These are phyloP conservation scores for Globia sparganii DNA, from an alignment of 2,888 invertebrate species.

Conservation along the genomic window DNA sequence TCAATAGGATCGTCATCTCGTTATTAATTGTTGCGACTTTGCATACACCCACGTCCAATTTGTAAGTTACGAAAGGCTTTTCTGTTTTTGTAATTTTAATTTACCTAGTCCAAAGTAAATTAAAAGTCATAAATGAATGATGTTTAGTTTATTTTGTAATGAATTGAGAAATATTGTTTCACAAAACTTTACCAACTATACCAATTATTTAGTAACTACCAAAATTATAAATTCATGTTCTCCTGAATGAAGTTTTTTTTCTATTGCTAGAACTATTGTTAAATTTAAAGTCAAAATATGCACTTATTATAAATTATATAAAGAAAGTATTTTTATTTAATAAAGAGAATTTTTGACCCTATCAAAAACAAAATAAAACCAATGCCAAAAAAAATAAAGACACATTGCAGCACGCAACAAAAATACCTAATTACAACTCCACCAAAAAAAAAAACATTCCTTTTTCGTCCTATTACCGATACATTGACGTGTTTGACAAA, in stretches of 20 bases:
- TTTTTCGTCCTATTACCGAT: constrained; percentile 17
- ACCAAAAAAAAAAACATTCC: constrained; percentile 14
- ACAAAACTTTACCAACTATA: too few relatives aligned
- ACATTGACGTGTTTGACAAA: constrained; percentile 59
- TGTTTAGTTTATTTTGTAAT: constrained; percentile 16
- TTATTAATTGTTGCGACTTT: constrained; percentile 54
- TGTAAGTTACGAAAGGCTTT: constrained; percentile 45
- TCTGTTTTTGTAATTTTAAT: constrained; percentile 23
- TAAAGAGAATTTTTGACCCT: too few relatives aligned
- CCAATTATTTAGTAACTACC: background rate
- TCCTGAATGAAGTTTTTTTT: background rate
- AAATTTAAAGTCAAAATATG: background rate
- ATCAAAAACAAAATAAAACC: background rate
- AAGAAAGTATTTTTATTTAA: background rate
- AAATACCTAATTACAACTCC: constrained; percentile 26
- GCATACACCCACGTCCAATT: constrained; percentile 58
- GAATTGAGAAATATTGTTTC: constrained; percentile 21
- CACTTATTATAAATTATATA: too few relatives aligned
- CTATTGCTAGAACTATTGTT: background rate
- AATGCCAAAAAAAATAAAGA: constrained; percentile 3
- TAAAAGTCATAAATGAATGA: constrained; percentile 29
- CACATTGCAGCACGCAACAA: constrained; percentile 30
- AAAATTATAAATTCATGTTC: background rate
- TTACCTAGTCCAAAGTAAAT: constrained; percentile 33
- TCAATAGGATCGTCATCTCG: constrained; percentile 34